Base-by-base conservation (phyloP, 2,888 invertebrate genomes). In the Chydorus sphaericus region DNA sequence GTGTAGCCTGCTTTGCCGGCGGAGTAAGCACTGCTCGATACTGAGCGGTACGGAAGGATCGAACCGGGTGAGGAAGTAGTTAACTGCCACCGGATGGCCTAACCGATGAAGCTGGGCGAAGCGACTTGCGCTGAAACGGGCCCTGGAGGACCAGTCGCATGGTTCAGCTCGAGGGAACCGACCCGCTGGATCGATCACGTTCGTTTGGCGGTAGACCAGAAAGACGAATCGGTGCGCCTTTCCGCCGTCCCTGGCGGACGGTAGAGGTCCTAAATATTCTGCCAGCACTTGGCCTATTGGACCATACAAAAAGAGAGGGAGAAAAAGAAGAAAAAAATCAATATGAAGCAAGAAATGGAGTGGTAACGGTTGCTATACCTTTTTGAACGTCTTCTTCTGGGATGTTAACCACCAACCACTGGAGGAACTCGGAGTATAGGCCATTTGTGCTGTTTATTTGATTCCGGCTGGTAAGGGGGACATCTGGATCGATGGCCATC, bases 321-420 rank as follows among this genome's bases (percentile, higher is more conserved):
- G n/a, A n/a, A n/a, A n/a, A n/a, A n/a, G n/a, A n/a, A n/a, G n/a
- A n/a, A n/a, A n/a, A n/a, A n/a, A n/a, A n/a, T n/a, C n/a, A n/a
- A n/a, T n/a, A n/a, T n/a, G n/a, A n/a, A n/a, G n/a, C n/a, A n/a
- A n/a, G n/a, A n/a, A n/a, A n/a, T 6, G 36, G 2, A 36, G 36
- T 36, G 36, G 4, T n/a, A n/a, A n/a, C n/a, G n/a, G n/a, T n/a
- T n/a, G n/a, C n/a, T n/a, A n/a, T n/a, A 60, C 60, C 60, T 52
- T 58, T 36, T 28, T 54, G 26, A 7, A 55, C 44, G 18, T 57
- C 57, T 14, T 57, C 55, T 16, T 28, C 48, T 31, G 60, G 60
- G 28, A 57, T 57, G 44, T 60, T 58, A 57, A 60, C 52, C 23
- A 57, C 39, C 18, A 60, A 52, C 60, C 60, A 60, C 44, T 50